These are phyloP conservation scores for Cossypha polioptera DNA, from an alignment of 2,797 vertebrate species.

Conservation along the genomic window DNA sequence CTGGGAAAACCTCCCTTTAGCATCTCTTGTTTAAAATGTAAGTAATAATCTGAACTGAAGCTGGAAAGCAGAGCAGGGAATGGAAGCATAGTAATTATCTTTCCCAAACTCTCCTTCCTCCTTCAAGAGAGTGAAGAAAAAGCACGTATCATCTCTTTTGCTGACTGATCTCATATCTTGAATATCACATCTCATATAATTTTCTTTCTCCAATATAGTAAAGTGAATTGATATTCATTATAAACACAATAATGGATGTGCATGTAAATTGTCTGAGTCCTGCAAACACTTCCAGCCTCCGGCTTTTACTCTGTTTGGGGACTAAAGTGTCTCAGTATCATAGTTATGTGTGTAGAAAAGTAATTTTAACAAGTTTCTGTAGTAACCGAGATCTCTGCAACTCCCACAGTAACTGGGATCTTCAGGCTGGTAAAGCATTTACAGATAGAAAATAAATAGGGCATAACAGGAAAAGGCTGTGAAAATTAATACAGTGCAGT, in stretches of 20 bases:
- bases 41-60: neutral
- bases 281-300: neutral
- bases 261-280: neutral
- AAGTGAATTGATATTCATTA: neutral
- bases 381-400: neutral
- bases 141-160: neutral
- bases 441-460: constrained; percentile 27
- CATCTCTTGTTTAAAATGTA: neutral
- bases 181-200: neutral
- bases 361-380: neutral
- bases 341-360: neutral
- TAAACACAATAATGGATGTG: neutral
- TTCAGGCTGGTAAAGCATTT: neutral
- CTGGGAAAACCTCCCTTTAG: neutral
- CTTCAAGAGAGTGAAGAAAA: neutral
- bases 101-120: neutral
- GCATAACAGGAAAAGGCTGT: neutral
- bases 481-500: constrained; percentile 7
- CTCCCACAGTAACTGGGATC: neutral
- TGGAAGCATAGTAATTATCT: neutral
- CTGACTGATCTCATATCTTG: neutral
- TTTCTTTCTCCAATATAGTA: neutral
- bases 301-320: neutral
- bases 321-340: neutral
- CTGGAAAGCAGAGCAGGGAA: neutral